These are phyloP conservation scores for Paratrypauchen microcephalus DNA, from an alignment of 2,797 vertebrate species.

Conservation along the genomic window DNA sequence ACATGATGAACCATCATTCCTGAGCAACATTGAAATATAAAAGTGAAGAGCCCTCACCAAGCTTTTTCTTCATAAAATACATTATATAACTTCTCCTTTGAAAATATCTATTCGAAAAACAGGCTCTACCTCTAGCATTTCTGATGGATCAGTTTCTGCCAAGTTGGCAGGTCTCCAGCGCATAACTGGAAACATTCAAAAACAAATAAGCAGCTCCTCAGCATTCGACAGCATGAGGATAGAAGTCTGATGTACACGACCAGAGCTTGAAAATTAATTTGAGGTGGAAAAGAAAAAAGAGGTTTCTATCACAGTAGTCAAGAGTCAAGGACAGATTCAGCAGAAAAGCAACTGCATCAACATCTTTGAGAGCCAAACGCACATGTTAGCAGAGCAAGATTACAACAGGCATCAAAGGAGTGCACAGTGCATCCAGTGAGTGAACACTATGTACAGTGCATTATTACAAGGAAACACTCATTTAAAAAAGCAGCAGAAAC, in stretches of 20 bases:
- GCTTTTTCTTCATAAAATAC: slow-evolving; percentile 39
- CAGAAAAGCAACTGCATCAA: slow-evolving; percentile 22
- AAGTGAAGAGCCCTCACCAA: slow-evolving; percentile 15
- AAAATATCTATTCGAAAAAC: slow-evolving; percentile 31
- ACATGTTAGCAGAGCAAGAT: not conserved
- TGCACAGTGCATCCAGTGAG: not conserved
- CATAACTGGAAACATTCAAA: slow-evolving; percentile 63
- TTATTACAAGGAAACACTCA: slow-evolving; percentile 4
- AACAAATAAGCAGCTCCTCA: slow-evolving; percentile 57
- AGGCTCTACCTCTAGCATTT: slow-evolving; percentile 34
- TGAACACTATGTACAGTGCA: not conserved
- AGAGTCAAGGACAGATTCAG: slow-evolving; percentile 3
- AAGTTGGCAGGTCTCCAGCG: slow-evolving; percentile 56
- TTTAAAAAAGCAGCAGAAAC: slow-evolving; percentile 3
- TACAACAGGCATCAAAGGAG: not conserved
- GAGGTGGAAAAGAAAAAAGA: slow-evolving; percentile 15
- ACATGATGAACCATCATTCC: slow-evolving; percentile 38
- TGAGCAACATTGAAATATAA: slow-evolving; percentile 44
- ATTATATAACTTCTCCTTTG: slow-evolving; percentile 36
- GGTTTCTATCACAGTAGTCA: slow-evolving; percentile 17
- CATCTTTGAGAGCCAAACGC: slow-evolving; percentile 3
- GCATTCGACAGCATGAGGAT: slow-evolving; percentile 19
- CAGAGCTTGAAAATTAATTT: slow-evolving; percentile 28
- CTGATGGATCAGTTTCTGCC: slow-evolving; percentile 34
- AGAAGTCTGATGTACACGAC: slow-evolving; percentile 27